These are phyloP conservation scores for Drosophila pectinifera DNA, from an alignment of 1,140 invertebrate species.

Conservation along the genomic window DNA sequence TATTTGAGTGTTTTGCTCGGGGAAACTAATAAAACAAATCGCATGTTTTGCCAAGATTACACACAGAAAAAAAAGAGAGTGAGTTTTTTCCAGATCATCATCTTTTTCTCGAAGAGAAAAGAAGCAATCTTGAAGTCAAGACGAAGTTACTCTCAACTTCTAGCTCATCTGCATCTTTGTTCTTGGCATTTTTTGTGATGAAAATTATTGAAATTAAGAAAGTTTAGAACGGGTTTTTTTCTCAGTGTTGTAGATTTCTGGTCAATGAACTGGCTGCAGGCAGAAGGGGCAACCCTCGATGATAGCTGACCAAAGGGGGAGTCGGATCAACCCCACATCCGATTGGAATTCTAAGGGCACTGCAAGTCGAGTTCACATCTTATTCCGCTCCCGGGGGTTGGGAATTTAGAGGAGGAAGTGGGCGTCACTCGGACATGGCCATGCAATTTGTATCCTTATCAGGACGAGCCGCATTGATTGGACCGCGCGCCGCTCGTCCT, in stretches of 20 bases:
- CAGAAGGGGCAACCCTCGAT: constrained; percentile 31
- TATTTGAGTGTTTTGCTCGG: constrained; percentile 22
- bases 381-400: constrained; percentile 17
- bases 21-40: constrained; percentile 81
- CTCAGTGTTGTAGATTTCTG: constrained; percentile 61
- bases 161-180: no score
- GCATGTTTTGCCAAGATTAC: constrained; percentile 76
- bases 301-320: constrained; percentile 37
- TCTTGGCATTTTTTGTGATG: no score
- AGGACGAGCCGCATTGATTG: constrained; percentile 69
- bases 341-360: constrained; percentile 69
- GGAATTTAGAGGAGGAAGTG: constrained; percentile 29
- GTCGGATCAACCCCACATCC: constrained; percentile 54
- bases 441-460: constrained; percentile 77
- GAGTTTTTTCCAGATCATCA: no score
- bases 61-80: no score
- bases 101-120: no score
- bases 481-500: constrained; percentile 31
- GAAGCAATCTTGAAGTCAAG: no score
- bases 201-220: no score
- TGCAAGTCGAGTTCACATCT: constrained; percentile 58
- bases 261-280: constrained; percentile 65
- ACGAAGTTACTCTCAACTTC: no score
- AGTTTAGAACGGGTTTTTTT: no score
- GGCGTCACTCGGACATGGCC: constrained; percentile 60